These are phyloP conservation scores for Atopsyche davidsoni DNA, from an alignment of 1,140 invertebrate genomes.

Conservation along the genomic window DNA sequence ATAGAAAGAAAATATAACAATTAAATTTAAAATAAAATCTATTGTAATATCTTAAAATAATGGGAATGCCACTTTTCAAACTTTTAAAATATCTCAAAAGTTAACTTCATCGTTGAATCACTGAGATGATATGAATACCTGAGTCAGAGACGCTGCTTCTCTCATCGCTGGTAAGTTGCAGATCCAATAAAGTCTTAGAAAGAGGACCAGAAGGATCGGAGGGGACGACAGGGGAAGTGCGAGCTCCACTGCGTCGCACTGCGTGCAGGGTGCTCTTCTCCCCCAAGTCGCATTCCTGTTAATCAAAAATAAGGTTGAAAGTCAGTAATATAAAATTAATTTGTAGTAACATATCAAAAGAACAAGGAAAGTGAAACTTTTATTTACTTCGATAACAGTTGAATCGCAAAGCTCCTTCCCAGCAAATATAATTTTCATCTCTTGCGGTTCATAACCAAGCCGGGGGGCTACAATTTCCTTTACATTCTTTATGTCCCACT, in stretches of 20 bases:
- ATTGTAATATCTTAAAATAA: not conserved
- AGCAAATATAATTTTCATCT: constrained; percentile 79
- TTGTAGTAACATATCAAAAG: constrained; percentile 5
- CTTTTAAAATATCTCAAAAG: not conserved
- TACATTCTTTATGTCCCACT: constrained; percentile 69
- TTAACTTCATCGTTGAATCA: too few relatives aligned
- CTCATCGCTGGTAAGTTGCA: constrained; percentile 48
- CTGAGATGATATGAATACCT: constrained; percentile 31
- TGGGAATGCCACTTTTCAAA: not conserved
- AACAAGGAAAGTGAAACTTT: constrained; percentile 5
- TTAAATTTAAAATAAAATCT: not conserved
- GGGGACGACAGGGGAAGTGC: not conserved
- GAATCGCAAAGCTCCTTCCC: constrained; percentile 75
- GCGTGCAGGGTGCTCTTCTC: constrained; percentile 76
- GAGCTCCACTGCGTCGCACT: constrained; percentile 46
- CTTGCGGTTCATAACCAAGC: constrained; percentile 60
- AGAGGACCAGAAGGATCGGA: constrained; percentile 49
- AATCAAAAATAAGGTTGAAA: not conserved
- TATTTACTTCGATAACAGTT: constrained; percentile 59
- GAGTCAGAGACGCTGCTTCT: constrained; percentile 38
- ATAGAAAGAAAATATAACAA: too few relatives aligned
- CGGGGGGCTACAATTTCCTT: constrained; percentile 66
- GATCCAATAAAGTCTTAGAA: constrained; percentile 59
- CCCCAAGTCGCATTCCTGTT: constrained; percentile 75
- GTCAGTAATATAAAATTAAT: not conserved